Percentiles rank a stretch among this genome's conserved stretches.
Evolutionary conservation across 2,888 invertebrate species (phyloP).

Genomic region (Ethmia dodecea): DNA sequence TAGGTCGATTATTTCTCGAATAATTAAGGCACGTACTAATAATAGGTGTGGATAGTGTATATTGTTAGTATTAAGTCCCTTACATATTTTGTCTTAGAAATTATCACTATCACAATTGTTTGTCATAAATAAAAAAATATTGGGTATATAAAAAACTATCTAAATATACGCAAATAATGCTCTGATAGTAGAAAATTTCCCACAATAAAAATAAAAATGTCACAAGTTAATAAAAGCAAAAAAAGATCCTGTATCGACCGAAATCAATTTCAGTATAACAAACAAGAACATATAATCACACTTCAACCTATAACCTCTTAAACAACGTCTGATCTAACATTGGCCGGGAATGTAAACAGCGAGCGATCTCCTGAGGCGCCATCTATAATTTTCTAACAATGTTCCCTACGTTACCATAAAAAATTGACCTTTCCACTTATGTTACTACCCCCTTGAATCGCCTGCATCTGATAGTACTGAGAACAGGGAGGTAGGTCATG

Average conservation of each 20-base stretch:
- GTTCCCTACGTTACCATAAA: constrained; percentile 50
- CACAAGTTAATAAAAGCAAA: neutral
- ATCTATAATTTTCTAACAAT: constrained; percentile 75
- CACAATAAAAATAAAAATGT: too few relatives aligned
- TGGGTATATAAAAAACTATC: too few relatives aligned
- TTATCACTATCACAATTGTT: too few relatives aligned
- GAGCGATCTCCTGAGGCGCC: constrained; percentile 70
- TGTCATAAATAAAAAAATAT: too few relatives aligned
- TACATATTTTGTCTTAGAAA: too few relatives aligned
- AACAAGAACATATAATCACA: constrained; percentile 68
- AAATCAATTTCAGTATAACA: constrained; percentile 60
- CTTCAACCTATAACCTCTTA: constrained; percentile 61
- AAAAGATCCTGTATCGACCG: constrained; percentile 18
- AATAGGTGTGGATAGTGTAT: too few relatives aligned
- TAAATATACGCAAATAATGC: too few relatives aligned
- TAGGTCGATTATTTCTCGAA: too few relatives aligned
- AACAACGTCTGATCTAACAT: constrained; percentile 61
- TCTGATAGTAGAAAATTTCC: too few relatives aligned
- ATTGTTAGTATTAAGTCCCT: too few relatives aligned
- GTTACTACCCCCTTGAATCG: neutral
- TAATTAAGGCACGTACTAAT: too few relatives aligned
- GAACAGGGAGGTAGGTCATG: constrained; percentile 18
- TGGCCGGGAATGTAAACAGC: constrained; percentile 72
- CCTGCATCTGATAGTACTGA: neutral
- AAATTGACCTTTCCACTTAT: constrained; percentile 25